Percentiles rank a stretch among this genome's conserved stretches.
phyloP scores from a whole-genome alignment of 2,888 invertebrate genomes.

The Phytoseiulus persimilis region DNA sequence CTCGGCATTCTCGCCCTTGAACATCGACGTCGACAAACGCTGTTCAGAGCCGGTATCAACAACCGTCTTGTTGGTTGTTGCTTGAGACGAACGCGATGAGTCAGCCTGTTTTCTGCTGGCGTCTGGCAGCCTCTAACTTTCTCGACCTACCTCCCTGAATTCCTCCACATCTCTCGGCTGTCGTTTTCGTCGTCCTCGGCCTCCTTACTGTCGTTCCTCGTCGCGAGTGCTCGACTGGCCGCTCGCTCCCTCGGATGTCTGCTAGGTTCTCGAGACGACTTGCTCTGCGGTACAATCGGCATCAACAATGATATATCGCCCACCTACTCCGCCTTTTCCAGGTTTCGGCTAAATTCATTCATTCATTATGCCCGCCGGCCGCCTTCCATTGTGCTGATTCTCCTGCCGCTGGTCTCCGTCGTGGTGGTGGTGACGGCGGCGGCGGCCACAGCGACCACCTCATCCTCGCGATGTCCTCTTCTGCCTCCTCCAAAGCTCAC shows the following conservation, averaged over 20 bases:
- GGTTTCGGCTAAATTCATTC: conserved; percentile 38
- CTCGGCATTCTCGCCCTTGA: neutral
- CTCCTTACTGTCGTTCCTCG: neutral
- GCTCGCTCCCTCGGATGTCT: neutral
- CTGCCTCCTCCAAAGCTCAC: neutral
- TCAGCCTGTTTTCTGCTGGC: neutral
- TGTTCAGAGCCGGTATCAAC: neutral
- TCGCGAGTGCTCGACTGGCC: neutral
- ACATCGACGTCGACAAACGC: neutral
- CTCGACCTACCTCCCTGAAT: neutral
- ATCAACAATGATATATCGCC: conserved; percentile 39
- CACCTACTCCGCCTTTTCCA: conserved; percentile 39
- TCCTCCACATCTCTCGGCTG: neutral
- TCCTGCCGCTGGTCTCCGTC: neutral
- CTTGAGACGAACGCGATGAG: neutral
- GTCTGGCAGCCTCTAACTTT: neutral
- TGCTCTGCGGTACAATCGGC: neutral
- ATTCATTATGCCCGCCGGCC: conserved; percentile 37
- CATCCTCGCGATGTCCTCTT: neutral
- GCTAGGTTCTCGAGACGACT: neutral
- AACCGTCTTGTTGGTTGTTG: neutral
- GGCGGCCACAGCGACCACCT: conserved; percentile 5
- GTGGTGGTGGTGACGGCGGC: neutral
- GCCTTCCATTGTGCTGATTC: neutral
- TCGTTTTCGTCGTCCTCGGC: neutral